These are phyloP conservation scores for Mesorhabditis sp. DNA, from an alignment of 2,888 invertebrate genomes.

Conservation along the genomic window DNA sequence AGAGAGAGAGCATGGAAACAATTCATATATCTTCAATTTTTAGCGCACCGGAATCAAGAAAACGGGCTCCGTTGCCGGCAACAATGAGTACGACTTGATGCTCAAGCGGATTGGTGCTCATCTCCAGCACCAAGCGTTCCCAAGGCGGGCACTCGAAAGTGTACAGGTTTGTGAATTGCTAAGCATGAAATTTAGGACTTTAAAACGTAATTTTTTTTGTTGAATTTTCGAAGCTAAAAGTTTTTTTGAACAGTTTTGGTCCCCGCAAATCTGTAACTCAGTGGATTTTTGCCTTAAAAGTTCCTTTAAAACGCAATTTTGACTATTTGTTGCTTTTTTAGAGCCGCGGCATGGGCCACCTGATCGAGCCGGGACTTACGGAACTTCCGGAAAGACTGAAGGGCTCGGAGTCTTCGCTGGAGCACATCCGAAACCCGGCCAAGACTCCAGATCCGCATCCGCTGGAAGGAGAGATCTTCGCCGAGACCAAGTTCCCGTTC, in stretches of 20 bases:
- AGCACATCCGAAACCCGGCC: background rate
- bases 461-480: slow-evolving; percentile 32
- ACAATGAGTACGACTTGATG: slow-evolving; percentile 27
- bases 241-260: too few relatives aligned
- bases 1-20: too few relatives aligned
- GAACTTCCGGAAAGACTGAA: slow-evolving; percentile 23
- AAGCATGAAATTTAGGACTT: too few relatives aligned
- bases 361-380: slow-evolving; percentile 22
- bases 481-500: slow-evolving; percentile 25
- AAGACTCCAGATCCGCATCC: slow-evolving; percentile 20
- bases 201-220: too few relatives aligned
- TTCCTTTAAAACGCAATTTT: too few relatives aligned
- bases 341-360: slow-evolving; percentile 21
- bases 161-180: slow-evolving; percentile 13
- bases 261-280: too few relatives aligned
- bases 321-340: too few relatives aligned
- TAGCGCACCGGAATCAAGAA: background rate
- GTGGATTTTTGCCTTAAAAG: too few relatives aligned
- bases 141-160: slow-evolving; percentile 28
- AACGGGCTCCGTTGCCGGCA: background rate
- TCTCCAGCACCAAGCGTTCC: slow-evolving; percentile 26
- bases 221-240: too few relatives aligned
- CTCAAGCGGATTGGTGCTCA: slow-evolving; percentile 34
- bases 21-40: too few relatives aligned
- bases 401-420: background rate